These are phyloP conservation scores for Meriones unguiculatus DNA, from an alignment of 2,113 vertebrate genomes.

Conservation along the genomic window DNA sequence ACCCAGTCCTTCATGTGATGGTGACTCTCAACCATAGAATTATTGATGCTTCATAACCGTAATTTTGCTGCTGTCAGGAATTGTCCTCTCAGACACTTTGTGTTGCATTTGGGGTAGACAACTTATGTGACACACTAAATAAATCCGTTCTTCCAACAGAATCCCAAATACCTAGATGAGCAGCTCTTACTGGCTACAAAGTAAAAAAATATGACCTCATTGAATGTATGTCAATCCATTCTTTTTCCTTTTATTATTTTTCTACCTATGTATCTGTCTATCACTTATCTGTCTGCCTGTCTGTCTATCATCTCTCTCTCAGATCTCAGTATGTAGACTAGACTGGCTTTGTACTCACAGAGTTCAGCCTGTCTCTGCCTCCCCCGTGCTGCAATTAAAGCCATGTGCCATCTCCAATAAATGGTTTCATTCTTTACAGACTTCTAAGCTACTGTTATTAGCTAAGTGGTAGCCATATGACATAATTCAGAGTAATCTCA, in stretches of 20 bases:
- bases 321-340: background rate
- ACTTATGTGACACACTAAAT: background rate
- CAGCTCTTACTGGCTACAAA: background rate
- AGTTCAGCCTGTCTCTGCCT: background rate
- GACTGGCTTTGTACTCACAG: background rate
- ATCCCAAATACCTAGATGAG: background rate
- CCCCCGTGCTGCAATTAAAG: background rate
- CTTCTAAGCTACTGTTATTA: background rate
- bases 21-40: background rate
- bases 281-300: too few relatives aligned
- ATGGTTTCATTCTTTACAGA: background rate
- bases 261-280: too few relatives aligned
- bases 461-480: background rate
- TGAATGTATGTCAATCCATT: background rate
- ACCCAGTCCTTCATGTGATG: background rate
- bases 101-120: background rate
- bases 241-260: background rate
- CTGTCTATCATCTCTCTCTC: background rate
- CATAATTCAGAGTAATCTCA: background rate
- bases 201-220: background rate
- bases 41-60: background rate
- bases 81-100: background rate
- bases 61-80: background rate
- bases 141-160: background rate
- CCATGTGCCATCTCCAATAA: background rate